A percentile compares a stretch with the other conserved stretches of the same genome.
These are phyloP conservation scores for Volucella bombylans DNA, from an alignment of 2,888 invertebrate species.

Conservation along the genomic window DNA sequence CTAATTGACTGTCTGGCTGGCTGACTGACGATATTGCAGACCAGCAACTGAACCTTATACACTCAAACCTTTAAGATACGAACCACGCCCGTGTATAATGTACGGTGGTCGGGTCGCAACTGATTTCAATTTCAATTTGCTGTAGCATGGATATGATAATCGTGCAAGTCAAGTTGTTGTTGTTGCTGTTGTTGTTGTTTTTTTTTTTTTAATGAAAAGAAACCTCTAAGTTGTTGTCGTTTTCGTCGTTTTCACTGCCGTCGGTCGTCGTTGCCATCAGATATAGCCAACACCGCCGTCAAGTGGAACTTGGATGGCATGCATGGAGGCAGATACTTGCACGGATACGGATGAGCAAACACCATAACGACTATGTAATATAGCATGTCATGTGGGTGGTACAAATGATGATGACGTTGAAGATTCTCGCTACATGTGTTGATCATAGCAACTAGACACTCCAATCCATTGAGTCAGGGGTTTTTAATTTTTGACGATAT, in stretches of 20 bases:
- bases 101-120: conserved; percentile 64
- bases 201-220: conserved; percentile 52
- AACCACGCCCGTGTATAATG: conserved; percentile 34
- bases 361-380: not conserved
- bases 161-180: conserved; percentile 51
- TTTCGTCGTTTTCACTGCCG: conserved; percentile 3
- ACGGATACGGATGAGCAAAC: conserved; percentile 27
- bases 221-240: conserved; percentile 28
- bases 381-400: conserved; percentile 2
- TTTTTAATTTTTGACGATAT: conserved; percentile 24
- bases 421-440: not conserved
- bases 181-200: conserved; percentile 45
- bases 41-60: not conserved
- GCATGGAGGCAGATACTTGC: conserved; percentile 7
- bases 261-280: not conserved
- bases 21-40: conserved; percentile 2
- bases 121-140: conserved; percentile 61
- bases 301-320: conserved; percentile 39
- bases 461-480: conserved; percentile 7
- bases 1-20: conserved; percentile 44
- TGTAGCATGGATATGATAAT: conserved; percentile 54
- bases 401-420: conserved; percentile 14
- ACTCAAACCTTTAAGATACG: conserved; percentile 9
- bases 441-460: not conserved
- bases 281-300: not conserved